phyloP scores from a whole-genome alignment of 2,113 vertebrate species.

The Tupaia chinensis region DNA sequence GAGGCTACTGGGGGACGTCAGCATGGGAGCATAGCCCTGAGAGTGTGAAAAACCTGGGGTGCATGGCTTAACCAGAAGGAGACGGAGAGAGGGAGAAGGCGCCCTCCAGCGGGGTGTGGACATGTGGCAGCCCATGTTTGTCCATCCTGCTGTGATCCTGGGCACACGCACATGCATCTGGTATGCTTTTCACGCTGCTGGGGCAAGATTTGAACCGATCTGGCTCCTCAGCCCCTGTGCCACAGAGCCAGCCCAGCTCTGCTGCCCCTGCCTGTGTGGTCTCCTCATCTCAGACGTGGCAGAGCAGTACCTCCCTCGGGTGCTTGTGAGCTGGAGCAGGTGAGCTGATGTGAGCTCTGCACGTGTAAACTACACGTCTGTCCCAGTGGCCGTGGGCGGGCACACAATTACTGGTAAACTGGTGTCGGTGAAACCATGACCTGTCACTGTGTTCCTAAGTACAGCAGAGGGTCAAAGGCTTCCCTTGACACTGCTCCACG shows the following conservation, averaged over 20 bases:
- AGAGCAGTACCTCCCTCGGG: not conserved
- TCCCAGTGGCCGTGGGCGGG: rapidly evolving
- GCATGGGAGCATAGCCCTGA: not conserved
- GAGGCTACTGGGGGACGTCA: not conserved
- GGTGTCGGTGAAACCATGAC: rapidly evolving
- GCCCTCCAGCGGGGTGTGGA: too few species aligned
- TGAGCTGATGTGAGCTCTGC: rapidly evolving
- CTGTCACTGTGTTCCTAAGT: not conserved
- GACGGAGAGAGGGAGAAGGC: too few species aligned
- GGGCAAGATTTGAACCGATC: too few species aligned
- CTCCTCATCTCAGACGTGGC: not conserved
- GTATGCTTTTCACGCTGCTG: too few species aligned
- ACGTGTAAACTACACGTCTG: not conserved
- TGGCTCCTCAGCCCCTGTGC: too few species aligned
- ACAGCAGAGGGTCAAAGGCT: not conserved
- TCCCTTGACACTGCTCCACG: not conserved
- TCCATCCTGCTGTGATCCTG: not conserved
- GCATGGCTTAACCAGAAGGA: too few species aligned
- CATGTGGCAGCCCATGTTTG: too few species aligned
- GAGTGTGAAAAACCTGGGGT: not conserved
- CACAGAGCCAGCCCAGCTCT: too few species aligned
- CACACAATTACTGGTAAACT: not conserved
- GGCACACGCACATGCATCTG: too few species aligned
- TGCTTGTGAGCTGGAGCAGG: rapidly evolving
- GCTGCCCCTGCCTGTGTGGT: too few species aligned